Base-by-base conservation (phyloP, 2,888 invertebrate species). In the Craniophora ligustri region DNA sequence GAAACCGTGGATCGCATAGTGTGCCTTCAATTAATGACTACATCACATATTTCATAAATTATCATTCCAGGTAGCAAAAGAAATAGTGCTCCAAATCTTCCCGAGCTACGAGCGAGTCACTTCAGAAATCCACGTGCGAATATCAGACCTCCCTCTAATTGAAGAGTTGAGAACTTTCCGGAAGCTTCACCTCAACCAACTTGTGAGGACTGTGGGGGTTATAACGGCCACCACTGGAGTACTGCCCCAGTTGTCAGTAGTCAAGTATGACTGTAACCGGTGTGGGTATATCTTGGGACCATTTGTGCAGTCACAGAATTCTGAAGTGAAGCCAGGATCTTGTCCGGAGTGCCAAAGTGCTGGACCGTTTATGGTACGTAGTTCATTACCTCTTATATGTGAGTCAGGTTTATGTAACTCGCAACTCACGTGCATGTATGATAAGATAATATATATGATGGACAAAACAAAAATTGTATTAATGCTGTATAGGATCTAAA, bases 341-440 rank as follows among this genome's bases (percentile, higher is more conserved):
- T 99, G 99, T 93, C 99, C 99, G 0, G 99, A 99, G 83, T 99
- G 99, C 95, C 99, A 99, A 86, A 98, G 98, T 78, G 93, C 94
- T 50, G 99, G 99, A 1, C 99, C 99, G 0, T 99, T 99, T 88
- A 96, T 96, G 94, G 97, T 97, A 84, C 94, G 88, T 82, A n/a
- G n/a, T n/a, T n/a, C n/a, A n/a, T n/a, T n/a, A n/a, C n/a, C n/a
- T n/a, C n/a, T n/a, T n/a, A n/a, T n/a, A n/a, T n/a, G n/a, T n/a
- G n/a, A n/a, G n/a, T n/a, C n/a, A n/a, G n/a, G n/a, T n/a, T n/a
- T n/a, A n/a, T n/a, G n/a, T n/a, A n/a, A n/a, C n/a, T n/a, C n/a
- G n/a, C n/a, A 21, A 21, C 7, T 1, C 21, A 23, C 23, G 8
- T n/a, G n/a, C n/a, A n/a, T n/a, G n/a, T n/a, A n/a, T n/a, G n/a